Base-by-base conservation (phyloP, 2,113 vertebrate genomes). In the Abramis brama region DNA sequence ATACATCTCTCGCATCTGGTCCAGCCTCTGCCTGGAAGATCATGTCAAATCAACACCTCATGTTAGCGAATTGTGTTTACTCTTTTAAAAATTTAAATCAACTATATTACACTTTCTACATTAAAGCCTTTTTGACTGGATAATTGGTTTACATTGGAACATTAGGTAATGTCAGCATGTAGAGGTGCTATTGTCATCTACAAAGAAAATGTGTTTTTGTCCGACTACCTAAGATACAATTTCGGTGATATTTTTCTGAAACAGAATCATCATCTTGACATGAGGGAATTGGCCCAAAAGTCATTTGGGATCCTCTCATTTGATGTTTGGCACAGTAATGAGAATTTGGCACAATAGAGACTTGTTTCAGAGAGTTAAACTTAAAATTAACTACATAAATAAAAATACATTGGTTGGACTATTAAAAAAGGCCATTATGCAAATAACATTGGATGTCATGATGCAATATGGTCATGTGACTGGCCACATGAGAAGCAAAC, bases 1-100 rank as follows among this genome's bases (percentile, higher is more conserved):
- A 0, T 99, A 99, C 98, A 99, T 99, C 88, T 99, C 96, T 0
- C 98, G 95, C 98, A 99, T 99, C 94, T 97, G 95, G 1, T 98
- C 97, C 91, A 99, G 92, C 87, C 98, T 93, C 90, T 98, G 97
- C 92, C 98, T 99, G 87, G 2, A 79, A 1, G 82, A 66, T 59
- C 70, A 88, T 79, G 12, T 52, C 23, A 30, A 87, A 83, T 86
- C 84, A 85, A 21, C 45, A 68, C 17, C 15, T 74, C 39, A 11
- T 15, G 5, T 1, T 23, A 13, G 19, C 1, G 4, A 79, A 79
- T 8, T 0, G 2, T 10, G 17, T 39, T 6, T 6, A 59, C 2
- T 59, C n/a, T 78, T 27, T 78, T 57, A 6, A 47, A 19, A 47
- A 57, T 6, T 0, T 8, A 11, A 59, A 64, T 45, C 3, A 60